Base-by-base conservation (phyloP, 64 coral and sea anemone species). In the Montipora cactus region DNA sequence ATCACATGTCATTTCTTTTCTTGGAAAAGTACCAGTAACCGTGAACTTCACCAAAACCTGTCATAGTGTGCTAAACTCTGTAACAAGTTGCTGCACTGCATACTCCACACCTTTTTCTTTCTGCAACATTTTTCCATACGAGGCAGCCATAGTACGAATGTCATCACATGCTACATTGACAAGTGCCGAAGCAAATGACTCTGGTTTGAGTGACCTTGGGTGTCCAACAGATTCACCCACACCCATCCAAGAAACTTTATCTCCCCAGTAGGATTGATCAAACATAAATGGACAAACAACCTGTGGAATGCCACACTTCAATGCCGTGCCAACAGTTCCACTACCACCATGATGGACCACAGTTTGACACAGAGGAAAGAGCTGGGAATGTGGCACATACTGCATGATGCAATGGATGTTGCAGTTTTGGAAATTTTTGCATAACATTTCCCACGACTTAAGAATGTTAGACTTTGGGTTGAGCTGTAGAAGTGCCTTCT, bases 261-360 rank as follows among this genome's bases (percentile, higher is more conserved):
- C 95, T 7, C 80, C 95, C 95, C 95, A 97, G 48, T 97, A 97
- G 9, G 95, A 97, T 62, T 97, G 95, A 89, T 97, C 95, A 73
- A 97, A 97, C 95, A 97, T 97, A 79, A 97, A 97, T 23, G 95
- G 95, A 62, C 95, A 97, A 23, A 97, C 89, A 53, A 97, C 94
- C 73, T 97, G 95, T 20, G 95, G 95, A 49, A 92, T 79, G 49
- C 91, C 76, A 5, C 92, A 89, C 19, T 67, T 93, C 70, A 97
- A 59, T 52, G 95, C 92, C 20, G 90, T 91, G 5, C 91, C 95
- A 15, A 97, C 95, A 59, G 95, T 97, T 19, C 95, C 95, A 89
- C 95, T 97, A 10, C 95, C 95, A 6, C 95, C 95, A 84, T 97
- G 95, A 64, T 97, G 95, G 1, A 97, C 87, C 47, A 95, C 75